These are phyloP conservation scores for Amphilophus citrinellus DNA, from an alignment of 2,113 vertebrate species.

Conservation along the genomic window DNA sequence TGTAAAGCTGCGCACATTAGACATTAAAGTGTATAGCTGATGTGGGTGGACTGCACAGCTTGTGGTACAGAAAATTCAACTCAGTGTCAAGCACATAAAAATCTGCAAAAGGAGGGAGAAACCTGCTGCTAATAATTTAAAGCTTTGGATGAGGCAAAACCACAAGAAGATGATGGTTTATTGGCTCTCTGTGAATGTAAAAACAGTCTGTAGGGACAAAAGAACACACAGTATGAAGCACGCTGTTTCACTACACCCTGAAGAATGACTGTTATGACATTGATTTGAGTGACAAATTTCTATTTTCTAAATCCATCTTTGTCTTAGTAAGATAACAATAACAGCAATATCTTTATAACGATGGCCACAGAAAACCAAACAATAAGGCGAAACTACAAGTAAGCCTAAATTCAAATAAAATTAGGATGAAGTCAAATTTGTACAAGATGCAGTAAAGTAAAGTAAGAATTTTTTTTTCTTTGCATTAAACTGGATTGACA, in stretches of 20 bases:
- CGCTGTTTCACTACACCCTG: not conserved
- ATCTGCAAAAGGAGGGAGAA: constrained; percentile 10
- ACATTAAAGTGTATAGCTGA: constrained; percentile 52
- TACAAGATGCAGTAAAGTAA: not conserved
- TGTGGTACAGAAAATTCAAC: constrained; percentile 14
- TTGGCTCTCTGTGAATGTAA: not conserved
- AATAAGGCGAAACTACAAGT: not conserved
- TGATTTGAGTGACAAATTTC: not conserved
- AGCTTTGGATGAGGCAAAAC: constrained; percentile 31
- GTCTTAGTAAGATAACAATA: not conserved
- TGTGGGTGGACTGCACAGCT: constrained; percentile 24
- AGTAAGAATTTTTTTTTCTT: not conserved
- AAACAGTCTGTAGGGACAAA: not conserved
- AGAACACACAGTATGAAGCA: not conserved
- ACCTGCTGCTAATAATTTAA: constrained; percentile 36
- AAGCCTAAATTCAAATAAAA: not conserved
- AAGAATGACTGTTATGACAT: not conserved
- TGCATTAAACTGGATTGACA: too few species aligned
- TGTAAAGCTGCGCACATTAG: constrained; percentile 46
- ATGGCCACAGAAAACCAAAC: not conserved
- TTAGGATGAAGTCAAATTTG: not conserved
- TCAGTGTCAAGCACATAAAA: not conserved
- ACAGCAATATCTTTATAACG: not conserved
- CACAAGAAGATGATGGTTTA: constrained; percentile 30
- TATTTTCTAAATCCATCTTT: not conserved